Conservation (phyloP, 2,113 vertebrate genomes). For the Terrapene triunguis region DNA sequence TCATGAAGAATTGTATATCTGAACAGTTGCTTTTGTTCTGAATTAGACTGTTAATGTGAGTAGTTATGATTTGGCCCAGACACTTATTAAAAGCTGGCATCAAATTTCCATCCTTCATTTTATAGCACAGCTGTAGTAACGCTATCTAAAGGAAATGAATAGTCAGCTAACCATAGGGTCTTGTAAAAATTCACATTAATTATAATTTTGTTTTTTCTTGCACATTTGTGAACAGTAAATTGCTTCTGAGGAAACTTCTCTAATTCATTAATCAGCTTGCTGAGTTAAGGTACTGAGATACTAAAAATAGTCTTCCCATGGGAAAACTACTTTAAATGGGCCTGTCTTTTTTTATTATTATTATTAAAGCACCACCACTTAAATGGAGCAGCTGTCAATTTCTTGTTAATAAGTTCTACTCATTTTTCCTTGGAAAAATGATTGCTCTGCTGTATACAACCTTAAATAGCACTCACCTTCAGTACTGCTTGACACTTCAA, state of each 20-base stretch:
- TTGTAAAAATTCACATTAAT: slow-evolving; percentile 20
- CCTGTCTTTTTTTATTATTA: too few species aligned
- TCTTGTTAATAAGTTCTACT: background rate
- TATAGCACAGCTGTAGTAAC: background rate
- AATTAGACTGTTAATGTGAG: background rate
- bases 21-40: background rate
- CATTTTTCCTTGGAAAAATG: background rate
- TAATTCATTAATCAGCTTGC: slow-evolving; percentile 39
- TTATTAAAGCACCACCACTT: background rate
- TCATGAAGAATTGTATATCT: background rate
- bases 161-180: background rate
- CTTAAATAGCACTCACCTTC: background rate
- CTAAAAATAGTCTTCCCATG: slow-evolving; percentile 16
- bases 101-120: background rate
- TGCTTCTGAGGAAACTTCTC: background rate
- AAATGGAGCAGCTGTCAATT: background rate
- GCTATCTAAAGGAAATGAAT: background rate
- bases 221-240: slow-evolving; percentile 24
- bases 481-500: background rate
- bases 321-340: background rate
- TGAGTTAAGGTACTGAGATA: background rate
- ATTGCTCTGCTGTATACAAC: background rate
- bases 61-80: background rate
- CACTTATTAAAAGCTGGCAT: background rate
- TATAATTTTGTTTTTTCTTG: slow-evolving; percentile 40